A percentile compares a stretch with the other conserved stretches of the same genome.
Conservation (phyloP, 2,797 vertebrate species). For the Meriones psammophilus region DNA sequence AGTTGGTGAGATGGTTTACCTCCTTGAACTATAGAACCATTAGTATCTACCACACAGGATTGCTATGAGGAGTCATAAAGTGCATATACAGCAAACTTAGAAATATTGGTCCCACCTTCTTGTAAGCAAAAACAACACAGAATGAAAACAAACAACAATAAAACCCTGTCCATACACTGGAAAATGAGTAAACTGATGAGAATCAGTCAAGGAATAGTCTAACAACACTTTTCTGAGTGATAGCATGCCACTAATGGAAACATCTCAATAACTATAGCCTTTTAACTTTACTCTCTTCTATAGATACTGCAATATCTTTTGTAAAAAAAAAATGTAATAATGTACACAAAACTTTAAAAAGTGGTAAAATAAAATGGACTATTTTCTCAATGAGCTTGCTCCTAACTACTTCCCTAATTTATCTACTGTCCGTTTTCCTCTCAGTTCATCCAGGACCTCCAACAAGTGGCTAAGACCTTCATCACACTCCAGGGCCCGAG, state of each 20-base stretch:
- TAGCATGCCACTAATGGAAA: not conserved
- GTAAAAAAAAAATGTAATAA: not conserved
- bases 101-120: not conserved
- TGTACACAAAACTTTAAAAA: not conserved
- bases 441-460: no score
- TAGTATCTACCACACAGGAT: not conserved
- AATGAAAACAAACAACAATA: not conserved
- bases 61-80: not conserved
- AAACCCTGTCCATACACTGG: not conserved
- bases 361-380: not conserved
- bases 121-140: not conserved
- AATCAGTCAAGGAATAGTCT: not conserved
- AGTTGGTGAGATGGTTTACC: no score
- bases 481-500: no score
- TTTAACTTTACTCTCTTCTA: not conserved
- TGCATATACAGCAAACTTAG: not conserved
- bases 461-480: no score
- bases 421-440: no score
- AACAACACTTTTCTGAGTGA: not conserved
- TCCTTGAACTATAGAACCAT: not conserved
- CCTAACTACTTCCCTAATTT: no score
- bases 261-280: not conserved
- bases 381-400: not conserved
- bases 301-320: not conserved
- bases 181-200: not conserved